Evolutionary conservation across 2,888 invertebrate species (phyloP).

Genomic region (Agrochola lota): DNA sequence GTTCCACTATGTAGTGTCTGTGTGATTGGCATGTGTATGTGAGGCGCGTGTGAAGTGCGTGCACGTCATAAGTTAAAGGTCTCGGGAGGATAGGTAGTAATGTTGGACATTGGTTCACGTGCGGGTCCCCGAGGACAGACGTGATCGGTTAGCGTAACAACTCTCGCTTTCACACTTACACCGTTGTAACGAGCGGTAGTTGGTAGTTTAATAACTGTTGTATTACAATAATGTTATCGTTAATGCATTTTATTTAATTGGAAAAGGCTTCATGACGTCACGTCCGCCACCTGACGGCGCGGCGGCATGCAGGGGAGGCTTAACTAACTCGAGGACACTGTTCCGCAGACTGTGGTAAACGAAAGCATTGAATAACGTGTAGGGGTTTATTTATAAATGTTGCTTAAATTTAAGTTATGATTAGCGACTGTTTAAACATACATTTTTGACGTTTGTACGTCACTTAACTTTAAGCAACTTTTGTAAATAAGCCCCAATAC

Average conservation of each 20-base stretch:
- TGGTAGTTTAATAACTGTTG: not conserved
- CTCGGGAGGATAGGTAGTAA: slow-evolving; percentile 68
- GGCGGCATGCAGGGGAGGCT: too few relatives aligned
- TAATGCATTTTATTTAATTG: too few relatives aligned
- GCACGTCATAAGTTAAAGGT: slow-evolving; percentile 18
- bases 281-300: too few relatives aligned
- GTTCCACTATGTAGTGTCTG: not conserved
- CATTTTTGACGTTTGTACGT: too few relatives aligned
- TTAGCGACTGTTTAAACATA: too few relatives aligned
- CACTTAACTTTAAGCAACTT: too few relatives aligned
- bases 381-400: too few relatives aligned
- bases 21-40: slow-evolving; percentile 6
- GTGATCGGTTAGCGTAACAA: slow-evolving; percentile 68
- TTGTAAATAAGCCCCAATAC: too few relatives aligned
- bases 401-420: too few relatives aligned
- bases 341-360: not conserved
- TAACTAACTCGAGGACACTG: not conserved
- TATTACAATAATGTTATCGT: not conserved
- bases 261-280: too few relatives aligned
- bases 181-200: not conserved
- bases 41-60: slow-evolving; percentile 6
- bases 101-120: slow-evolving; percentile 47
- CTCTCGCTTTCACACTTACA: not conserved
- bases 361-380: too few relatives aligned
- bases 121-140: slow-evolving; percentile 56